Evolutionary conservation across 1,140 invertebrate genomes (phyloP), one percentile per base, ranked within the genome.

Genomic region (Drosophila micromelanica): DNA sequence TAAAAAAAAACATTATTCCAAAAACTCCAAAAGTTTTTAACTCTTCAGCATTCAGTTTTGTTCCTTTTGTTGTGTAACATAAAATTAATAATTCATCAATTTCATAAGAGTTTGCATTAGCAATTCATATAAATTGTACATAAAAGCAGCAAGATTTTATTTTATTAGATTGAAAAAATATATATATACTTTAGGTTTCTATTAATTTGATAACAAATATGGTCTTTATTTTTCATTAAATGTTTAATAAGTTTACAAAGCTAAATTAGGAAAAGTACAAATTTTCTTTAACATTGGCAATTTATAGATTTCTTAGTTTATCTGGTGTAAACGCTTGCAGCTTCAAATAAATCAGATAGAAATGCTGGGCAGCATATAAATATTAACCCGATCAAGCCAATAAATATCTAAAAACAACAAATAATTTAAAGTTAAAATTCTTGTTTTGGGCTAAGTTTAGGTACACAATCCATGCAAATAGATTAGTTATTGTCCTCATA

Each of bases 101-200:
- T 59, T 20, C 38, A 68, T 52, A 32, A 11, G 30, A 40, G 13
- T 13, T 57, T 49, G 62, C 52, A 30, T 13, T 49, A 32, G 51
- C 43, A 63, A 17, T 17, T n/a, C 3, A 69, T 13, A 64, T 80
- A 60, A 70, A 63, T 35, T 11, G 2, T 46, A 75, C 17, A 46
- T 61, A 60, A 76, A 82, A 75, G 79, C 75, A 68, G 78, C 78
- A 76, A 76, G 73, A 5, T 35, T 68, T 30, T 37, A 17, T 3
- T n/a, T 17, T 37, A 37, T 42, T 30, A 9, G 5, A 8, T 27
- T 37, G 23, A 8, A 20, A 23, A 13, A 38, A 13, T 13, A 32
- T 32, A 32, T 8, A 32, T 7, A 2, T 55, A 13, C 7, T 52
- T 8, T 40, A 27, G 32, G 32, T 35, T 17, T 17, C 17, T 17